Base-by-base conservation (phyloP, 92 coral and sea anemone genomes). In the Zoanthus solanderi region DNA sequence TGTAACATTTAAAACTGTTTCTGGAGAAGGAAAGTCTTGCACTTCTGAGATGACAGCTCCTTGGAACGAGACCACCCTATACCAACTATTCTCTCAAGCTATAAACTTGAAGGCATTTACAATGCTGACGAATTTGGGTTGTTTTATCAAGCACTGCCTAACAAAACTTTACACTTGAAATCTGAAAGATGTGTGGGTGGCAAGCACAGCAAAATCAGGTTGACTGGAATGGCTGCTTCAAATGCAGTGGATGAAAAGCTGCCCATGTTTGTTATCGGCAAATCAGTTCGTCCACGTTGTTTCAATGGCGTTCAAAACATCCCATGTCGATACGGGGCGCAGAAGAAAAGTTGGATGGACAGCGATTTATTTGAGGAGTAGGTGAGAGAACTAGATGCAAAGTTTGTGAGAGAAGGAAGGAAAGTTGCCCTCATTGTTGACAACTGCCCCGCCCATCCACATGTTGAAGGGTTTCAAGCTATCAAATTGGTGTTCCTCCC, bases 301-400 rank as follows among this genome's bases (percentile, higher is more conserved):
- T 87, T 87, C 78, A 83, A 71, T 77, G 89, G 89, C 87, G 76
- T 87, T 23, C 77, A 83, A 87, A 87, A 87, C 84, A 84, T 87
- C 32, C 89, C 84, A 83, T 74, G 88, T 52, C 54, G 72, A 85
- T 71, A 85, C 89, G 23, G 89, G 58, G 50, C 74, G 50, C 71
- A 65, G 71, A 65, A 65, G 31, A 65, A 65, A 65, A 65, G 34
- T 65, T 65, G 71, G 31, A 65, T 76, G 73, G 89, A 85, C 89
- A 75, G 89, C 60, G 84, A 45, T 37, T 85, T 85, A 67, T 85
- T 72, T 75, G 87, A 65, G 71, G 31, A 14, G 71, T 65, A 34
- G 71, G 71, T 65, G 71, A 11, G 71, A 65, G 71, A 65, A 65
- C 71, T 65, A 11, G 71, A 65, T 65, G 0, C 34, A 65, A 65